A percentile compares a stretch with the other conserved stretches of the same genome.
Conservation (phyloP, 2,888 invertebrate species). For the Gibbula magus region DNA sequence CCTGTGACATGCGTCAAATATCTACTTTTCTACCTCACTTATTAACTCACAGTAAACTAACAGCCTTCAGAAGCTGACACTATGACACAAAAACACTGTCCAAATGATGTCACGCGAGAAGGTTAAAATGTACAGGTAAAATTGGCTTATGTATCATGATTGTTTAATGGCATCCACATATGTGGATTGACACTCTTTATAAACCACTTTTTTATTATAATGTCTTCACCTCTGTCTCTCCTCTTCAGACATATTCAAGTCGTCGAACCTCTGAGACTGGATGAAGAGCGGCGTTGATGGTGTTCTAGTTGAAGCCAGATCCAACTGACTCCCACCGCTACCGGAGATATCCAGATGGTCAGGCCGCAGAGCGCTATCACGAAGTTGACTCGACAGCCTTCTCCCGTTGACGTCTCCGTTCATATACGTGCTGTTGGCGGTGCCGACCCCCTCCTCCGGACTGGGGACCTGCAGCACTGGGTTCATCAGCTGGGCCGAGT, state of each 20-base stretch:
- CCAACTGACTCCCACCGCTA: not conserved
- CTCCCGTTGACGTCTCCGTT: not conserved
- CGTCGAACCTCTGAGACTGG: conserved; percentile 49
- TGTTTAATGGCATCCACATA: no score
- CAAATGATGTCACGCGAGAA: no score
- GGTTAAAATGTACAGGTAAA: no score
- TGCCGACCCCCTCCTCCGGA: not conserved
- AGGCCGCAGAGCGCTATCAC: conserved; percentile 10
- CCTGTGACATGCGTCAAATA: no score
- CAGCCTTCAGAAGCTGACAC: no score
- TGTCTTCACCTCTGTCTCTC: conserved; percentile 39
- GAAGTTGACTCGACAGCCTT: not conserved
- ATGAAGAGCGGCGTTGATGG: conserved; percentile 62
- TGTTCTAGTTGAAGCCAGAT: conserved; percentile 26
- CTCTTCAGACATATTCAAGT: conserved; percentile 52
- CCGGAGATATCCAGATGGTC: conserved; percentile 10
- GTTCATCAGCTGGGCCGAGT: not conserved
- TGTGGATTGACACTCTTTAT: no score
- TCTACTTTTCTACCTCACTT: no score
- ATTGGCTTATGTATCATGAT: no score
- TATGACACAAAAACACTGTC: no score
- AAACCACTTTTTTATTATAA: no score
- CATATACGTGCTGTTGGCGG: not conserved
- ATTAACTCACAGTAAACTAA: no score
- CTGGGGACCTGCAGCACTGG: not conserved